Base-by-base conservation (phyloP, 1,140 invertebrate species). In the Plutomurus gul region DNA sequence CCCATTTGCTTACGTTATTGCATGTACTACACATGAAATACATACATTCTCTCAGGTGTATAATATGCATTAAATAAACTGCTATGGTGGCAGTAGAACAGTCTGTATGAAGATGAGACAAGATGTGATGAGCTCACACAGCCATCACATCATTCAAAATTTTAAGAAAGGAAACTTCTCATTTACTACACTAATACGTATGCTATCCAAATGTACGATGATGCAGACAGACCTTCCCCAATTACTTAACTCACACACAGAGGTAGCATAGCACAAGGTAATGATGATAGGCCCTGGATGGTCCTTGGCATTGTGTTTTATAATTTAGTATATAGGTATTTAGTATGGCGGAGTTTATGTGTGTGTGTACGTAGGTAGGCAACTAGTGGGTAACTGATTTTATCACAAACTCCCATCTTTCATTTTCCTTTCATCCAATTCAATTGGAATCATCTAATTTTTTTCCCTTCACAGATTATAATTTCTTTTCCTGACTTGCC, bases 381-480 rank as follows among this genome's bases (percentile, higher is more conserved):
- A 43, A 43, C 10, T n/a, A 43, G n/a, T 49, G 36, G 10, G 27
- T 13, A 27, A 16, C 11, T 36, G n/a, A 65, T 65, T 65, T 65
- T 65, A 65, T 65, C 56, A 33, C 36, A 13, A 56, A 27, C 51
- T 33, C 13, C 27, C 56, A 65, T 65, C 56, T 65, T n/a, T 65
- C 27, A 65, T 65, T 65, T 65, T 56, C 51, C 30, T 56, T 56
- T 60, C 51, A 60, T 33, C 51, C 27, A 30, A 36, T 65, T 65
- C 56, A 65, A 65, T 65, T n/a, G n/a, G n/a, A n/a, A n/a, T 65
- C 56, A 33, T 65, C 56, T 65, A 65, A 65, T 65, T 65, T 33
- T 30, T 36, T 65, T 65, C 36, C n/a, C 36, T 30, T 30, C 36
- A 13, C 56, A 16, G 25, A n/a, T 65, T 27, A 33, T 65, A 65